phyloP scores from a whole-genome alignment of 2,888 invertebrate species.

The Apotomis betuletana region DNA sequence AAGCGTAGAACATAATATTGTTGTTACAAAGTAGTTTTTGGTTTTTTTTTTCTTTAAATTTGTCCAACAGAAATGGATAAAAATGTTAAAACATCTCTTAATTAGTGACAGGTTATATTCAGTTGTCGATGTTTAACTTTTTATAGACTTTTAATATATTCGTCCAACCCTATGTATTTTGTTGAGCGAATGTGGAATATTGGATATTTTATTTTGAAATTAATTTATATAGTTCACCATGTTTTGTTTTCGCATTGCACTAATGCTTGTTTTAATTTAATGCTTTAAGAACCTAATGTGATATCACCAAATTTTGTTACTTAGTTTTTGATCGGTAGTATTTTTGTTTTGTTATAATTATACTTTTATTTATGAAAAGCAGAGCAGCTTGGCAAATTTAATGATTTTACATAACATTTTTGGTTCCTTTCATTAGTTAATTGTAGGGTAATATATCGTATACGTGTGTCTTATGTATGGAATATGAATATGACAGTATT shows the following conservation, averaged over 20 bases:
- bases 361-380: constrained; percentile 31
- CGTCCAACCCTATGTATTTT: not conserved
- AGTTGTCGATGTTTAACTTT: not conserved
- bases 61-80: constrained; percentile 10
- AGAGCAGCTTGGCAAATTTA: constrained; percentile 25
- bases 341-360: constrained; percentile 44
- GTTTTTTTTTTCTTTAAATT: constrained; percentile 6
- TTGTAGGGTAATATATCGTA: constrained; percentile 20
- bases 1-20: not conserved
- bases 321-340: constrained; percentile 48
- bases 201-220: not conserved
- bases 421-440: constrained; percentile 27
- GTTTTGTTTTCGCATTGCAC: constrained; percentile 50
- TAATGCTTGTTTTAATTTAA: constrained; percentile 51
- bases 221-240: constrained; percentile 40
- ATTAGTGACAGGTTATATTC: not conserved
- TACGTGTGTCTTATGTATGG: constrained; percentile 32
- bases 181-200: not conserved
- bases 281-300: constrained; percentile 60
- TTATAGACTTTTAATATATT: not conserved
- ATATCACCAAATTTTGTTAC: constrained; percentile 63
- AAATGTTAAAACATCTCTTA: not conserved
- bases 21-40: not conserved
- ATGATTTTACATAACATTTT: constrained; percentile 3
- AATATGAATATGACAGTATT: constrained; percentile 38